phyloP scores from a whole-genome alignment of 1,140 invertebrate species.

The Drosophila hydei region DNA sequence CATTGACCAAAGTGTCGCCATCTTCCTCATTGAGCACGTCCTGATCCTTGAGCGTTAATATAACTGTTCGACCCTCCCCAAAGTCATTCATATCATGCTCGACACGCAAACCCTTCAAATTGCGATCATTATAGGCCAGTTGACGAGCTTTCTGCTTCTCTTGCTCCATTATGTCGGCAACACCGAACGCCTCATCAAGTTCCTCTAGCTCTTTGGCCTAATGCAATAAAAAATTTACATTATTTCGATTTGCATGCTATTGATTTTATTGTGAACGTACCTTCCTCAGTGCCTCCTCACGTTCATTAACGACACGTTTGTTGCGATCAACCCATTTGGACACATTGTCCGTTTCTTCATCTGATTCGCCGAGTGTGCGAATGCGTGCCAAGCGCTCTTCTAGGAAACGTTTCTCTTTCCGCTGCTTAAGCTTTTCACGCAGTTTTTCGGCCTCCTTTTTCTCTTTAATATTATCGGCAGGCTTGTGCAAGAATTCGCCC shows the following conservation, averaged over 20 bases:
- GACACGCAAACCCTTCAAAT: constrained; percentile 94
- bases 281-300: constrained; percentile 93
- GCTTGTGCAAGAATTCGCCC: constrained; percentile 96
- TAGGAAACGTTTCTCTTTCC: constrained; percentile 92
- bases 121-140: constrained; percentile 87
- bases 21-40: constrained; percentile 95
- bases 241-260: background rate
- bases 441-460: constrained; percentile 92
- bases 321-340: constrained; percentile 93
- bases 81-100: constrained; percentile 93
- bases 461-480: constrained; percentile 92
- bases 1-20: constrained; percentile 96
- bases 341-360: constrained; percentile 91
- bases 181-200: constrained; percentile 97
- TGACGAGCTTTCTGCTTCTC: constrained; percentile 88
- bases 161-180: constrained; percentile 92
- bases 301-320: constrained; percentile 91
- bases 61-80: constrained; percentile 92
- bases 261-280: constrained; percentile 84
- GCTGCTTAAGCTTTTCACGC: constrained; percentile 90
- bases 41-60: constrained; percentile 97
- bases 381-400: constrained; percentile 88
- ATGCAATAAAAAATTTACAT: background rate
- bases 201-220: constrained; percentile 97
- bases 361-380: constrained; percentile 90